Percentiles rank a stretch among this genome's conserved stretches.
Evolutionary conservation across 2,797 vertebrate species (phyloP).

Genomic region (Crossoptilon crossoptilon): DNA sequence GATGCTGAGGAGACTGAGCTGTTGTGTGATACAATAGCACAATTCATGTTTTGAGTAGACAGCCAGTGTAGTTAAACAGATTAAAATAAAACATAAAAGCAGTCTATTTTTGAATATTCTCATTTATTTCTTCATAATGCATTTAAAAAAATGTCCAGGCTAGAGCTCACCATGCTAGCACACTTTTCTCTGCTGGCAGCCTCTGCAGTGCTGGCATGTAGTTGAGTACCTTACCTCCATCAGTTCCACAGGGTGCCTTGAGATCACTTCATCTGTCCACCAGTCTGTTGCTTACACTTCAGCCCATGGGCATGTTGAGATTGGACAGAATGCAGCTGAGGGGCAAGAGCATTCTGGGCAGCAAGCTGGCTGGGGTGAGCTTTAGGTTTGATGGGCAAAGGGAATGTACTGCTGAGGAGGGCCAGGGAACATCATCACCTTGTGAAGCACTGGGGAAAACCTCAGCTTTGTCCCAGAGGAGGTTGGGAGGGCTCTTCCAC

Average conservation of each 20-base stretch:
- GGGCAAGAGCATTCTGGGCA: too few species aligned
- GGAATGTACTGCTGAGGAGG: too few species aligned
- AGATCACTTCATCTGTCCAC: background rate
- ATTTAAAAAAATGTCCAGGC: background rate
- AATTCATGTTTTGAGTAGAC: background rate
- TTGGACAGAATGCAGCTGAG: too few species aligned
- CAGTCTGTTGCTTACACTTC: background rate
- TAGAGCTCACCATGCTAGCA: background rate
- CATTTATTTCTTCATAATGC: background rate
- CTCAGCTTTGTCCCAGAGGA: too few species aligned
- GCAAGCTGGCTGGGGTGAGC: too few species aligned
- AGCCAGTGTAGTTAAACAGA: background rate
- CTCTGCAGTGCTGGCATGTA: rapidly evolving
- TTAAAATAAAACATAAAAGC: background rate
- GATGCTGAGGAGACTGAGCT: background rate
- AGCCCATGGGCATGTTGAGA: too few species aligned
- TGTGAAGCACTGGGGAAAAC: too few species aligned
- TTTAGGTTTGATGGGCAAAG: too few species aligned
- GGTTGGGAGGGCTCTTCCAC: too few species aligned
- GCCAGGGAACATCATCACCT: too few species aligned
- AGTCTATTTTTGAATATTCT: background rate
- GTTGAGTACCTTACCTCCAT: rapidly evolving
- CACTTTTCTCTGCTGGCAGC: background rate
- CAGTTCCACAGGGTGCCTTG: background rate
- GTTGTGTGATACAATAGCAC: background rate